Conservation (phyloP, 2,113 vertebrate genomes). For the Colaptes auratus region DNA sequence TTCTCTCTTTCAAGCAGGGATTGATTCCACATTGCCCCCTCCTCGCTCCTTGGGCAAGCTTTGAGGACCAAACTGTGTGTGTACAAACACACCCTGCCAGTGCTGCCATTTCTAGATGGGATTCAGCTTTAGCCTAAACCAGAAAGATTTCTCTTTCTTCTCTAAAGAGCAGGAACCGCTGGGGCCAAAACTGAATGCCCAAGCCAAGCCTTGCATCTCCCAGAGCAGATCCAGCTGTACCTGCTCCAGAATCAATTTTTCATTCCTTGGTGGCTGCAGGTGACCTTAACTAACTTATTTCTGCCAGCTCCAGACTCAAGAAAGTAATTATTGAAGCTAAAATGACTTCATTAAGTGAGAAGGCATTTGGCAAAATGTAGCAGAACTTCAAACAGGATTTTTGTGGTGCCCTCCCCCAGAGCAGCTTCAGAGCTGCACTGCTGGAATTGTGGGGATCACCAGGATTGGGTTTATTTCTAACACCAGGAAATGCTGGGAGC, state of each 20-base stretch:
- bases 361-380: conserved; percentile 43
- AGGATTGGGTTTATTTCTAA: conserved; percentile 61
- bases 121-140: background rate
- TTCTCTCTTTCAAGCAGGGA: background rate
- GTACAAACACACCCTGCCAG: no score
- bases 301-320: conserved; percentile 39
- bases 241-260: background rate
- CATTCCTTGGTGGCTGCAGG: conserved; percentile 3
- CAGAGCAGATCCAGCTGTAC: background rate
- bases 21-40: background rate
- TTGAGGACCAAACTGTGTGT: background rate
- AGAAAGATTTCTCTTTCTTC: background rate
- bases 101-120: background rate
- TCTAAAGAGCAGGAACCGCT: background rate
- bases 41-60: background rate
- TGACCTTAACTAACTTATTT: conserved; percentile 18
- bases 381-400: conserved; percentile 61
- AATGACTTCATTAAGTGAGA: conserved; percentile 48
- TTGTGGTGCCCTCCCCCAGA: conserved; percentile 41
- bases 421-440: conserved; percentile 47
- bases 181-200: background rate
- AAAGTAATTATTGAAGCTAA: conserved; percentile 50
- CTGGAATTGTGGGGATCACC: conserved; percentile 41
- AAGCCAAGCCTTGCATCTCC: background rate
- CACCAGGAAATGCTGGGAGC: no score